Conservation (phyloP, 2,888 invertebrate species). For the Drosophila greeni region DNA sequence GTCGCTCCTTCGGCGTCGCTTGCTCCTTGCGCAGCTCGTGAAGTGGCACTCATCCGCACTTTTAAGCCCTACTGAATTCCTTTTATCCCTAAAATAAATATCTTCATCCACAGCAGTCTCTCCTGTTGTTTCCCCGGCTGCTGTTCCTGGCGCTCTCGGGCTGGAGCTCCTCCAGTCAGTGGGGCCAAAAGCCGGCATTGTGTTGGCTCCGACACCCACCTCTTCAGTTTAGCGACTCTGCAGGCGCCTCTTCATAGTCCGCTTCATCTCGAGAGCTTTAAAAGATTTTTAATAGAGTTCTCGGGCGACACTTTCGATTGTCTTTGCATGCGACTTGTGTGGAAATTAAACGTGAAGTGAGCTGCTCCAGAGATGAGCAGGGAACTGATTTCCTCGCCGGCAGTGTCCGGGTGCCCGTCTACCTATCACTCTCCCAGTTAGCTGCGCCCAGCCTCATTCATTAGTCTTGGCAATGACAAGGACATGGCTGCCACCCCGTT, state of each 20-base stretch:
- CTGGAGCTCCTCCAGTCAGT: conserved; percentile 25
- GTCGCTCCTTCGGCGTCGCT: conserved; percentile 24
- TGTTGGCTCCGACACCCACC: conserved; percentile 29
- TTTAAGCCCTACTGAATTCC: conserved; percentile 76
- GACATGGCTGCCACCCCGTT: conserved; percentile 24
- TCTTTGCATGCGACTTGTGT: conserved; percentile 69
- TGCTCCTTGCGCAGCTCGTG: conserved; percentile 66
- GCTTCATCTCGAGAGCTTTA: conserved; percentile 63
- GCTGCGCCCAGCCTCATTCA: conserved; percentile 29
- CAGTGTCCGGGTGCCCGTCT: background rate
- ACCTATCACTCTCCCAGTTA: background rate
- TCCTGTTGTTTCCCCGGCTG: conserved; percentile 8
- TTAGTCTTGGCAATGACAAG: conserved; percentile 42
- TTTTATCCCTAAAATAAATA: conserved; percentile 78
- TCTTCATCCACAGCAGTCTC: conserved; percentile 67
- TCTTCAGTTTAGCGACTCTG: conserved; percentile 25
- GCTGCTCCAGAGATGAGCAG: conserved; percentile 15
- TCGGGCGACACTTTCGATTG: conserved; percentile 76
- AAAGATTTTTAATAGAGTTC: conserved; percentile 77
- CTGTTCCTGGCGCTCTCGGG: conserved; percentile 18
- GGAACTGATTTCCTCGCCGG: conserved; percentile 19
- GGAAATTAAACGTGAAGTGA: conserved; percentile 72
- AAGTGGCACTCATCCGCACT: conserved; percentile 76
- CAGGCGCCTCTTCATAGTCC: conserved; percentile 56
- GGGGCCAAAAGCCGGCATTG: conserved; percentile 32